Evolutionary conservation across 2,113 vertebrate species (phyloP), one percentile per base, ranked within the genome.

Genomic region (Natator depressus): DNA sequence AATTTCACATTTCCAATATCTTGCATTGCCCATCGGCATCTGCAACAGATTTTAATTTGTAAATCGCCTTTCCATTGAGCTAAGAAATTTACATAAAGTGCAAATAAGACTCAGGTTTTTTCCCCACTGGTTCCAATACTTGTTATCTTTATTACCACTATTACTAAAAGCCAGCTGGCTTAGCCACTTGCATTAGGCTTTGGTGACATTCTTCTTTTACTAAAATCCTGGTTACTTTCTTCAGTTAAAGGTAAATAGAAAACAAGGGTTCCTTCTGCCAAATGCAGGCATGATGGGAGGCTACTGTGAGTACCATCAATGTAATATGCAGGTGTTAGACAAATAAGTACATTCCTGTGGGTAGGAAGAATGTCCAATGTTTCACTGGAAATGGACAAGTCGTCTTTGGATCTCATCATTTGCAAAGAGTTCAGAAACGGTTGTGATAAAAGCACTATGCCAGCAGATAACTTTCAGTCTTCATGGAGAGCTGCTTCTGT

Each of bases 371-470:
- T 82, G 84, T 95, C 94, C 83, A 91, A 87, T 50, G 35, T 50
- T 91, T 96, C 46, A 88, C 91, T 84, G 89, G 91, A 98, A 98
- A 93, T 47, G 16, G 84, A 95, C 88, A 94, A 93, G 94, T 97
- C 92, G 94, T 98, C 98, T 98, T 98, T 98, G 98, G 98, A 96
- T 97, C 94, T 96, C 93, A 94, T 96, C 88, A 95, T 94, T 95
- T 93, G 93, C 89, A 93, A 93, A 94, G 65, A 94, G 91, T 93
- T 96, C 88, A 84, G 65, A 78, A 97, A 89, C 88, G 31, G 89
- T 54, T 93, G 57, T 47, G 82, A 81, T 87, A 89, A 59, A 92
- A 59, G 83, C 93, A 95, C 1, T 49, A 80, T 54, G 82, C 87
- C 90, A 47, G 89, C 31, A 2, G 95, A 91, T 47, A 84, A 59